phyloP scores from a whole-genome alignment of 2,113 vertebrate genomes.

The Zeus faber region DNA sequence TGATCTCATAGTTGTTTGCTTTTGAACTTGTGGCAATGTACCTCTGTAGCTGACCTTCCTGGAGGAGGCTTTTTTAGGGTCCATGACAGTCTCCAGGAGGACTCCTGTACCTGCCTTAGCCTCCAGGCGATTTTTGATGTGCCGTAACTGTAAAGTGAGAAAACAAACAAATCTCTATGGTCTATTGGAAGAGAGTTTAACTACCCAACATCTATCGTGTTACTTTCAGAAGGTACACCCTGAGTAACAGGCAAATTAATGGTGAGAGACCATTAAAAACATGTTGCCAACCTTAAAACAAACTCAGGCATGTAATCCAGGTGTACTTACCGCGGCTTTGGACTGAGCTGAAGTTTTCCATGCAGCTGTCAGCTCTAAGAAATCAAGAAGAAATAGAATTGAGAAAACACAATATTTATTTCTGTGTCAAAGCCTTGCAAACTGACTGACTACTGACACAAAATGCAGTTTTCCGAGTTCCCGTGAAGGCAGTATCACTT shows the following conservation, averaged over 20 bases:
- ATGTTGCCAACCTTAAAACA: not conserved
- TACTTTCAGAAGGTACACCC: no score
- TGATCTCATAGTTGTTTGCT: not conserved
- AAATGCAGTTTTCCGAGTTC: no score
- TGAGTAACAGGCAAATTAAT: no score
- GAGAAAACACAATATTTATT: not conserved
- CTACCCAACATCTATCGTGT: no score
- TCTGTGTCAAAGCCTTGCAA: no score
- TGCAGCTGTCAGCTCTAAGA: conserved; percentile 78
- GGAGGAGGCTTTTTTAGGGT: conserved; percentile 80
- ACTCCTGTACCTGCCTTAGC: conserved; percentile 79
- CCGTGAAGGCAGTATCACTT: no score
- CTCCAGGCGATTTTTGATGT: conserved; percentile 92
- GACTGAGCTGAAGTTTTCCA: conserved; percentile 85
- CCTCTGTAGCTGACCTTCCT: conserved; percentile 81
- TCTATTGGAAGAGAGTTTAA: no score
- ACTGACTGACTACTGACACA: no score
- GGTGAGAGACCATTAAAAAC: not conserved
- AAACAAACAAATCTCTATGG: no score
- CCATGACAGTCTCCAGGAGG: conserved; percentile 81
- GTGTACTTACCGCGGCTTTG: conserved; percentile 90
- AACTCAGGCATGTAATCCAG: not conserved
- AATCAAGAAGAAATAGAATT: conserved; percentile 25
- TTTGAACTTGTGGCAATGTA: conserved; percentile 60
- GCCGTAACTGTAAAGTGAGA: conserved; percentile 78